Conservation (phyloP, 2,888 invertebrate genomes). For the Chrysodeixis includens region DNA sequence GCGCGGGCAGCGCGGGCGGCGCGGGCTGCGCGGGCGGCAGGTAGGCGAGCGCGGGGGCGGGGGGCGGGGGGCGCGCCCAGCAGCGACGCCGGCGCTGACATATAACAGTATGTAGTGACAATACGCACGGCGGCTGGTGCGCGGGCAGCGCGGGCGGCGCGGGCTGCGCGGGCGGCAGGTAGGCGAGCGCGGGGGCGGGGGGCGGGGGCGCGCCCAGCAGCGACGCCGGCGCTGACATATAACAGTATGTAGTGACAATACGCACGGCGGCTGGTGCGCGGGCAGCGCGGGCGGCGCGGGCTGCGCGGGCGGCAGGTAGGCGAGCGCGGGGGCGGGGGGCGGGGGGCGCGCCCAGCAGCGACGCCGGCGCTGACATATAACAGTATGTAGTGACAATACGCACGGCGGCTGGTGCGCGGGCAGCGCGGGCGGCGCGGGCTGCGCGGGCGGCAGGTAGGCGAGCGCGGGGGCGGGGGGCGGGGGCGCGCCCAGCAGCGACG, state of each 20-base stretch:
- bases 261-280: conserved; percentile 27
- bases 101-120: no score
- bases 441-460: conserved; percentile 25
- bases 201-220: conserved; percentile 28
- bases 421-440: conserved; percentile 3
- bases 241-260: no score
- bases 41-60: conserved; percentile 19
- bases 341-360: no score
- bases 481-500: conserved; percentile 29
- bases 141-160: conserved; percentile 5
- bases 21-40: conserved; percentile 16
- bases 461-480: conserved; percentile 9
- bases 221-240: conserved; percentile 42
- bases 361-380: no score
- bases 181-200: conserved; percentile 12
- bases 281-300: conserved; percentile 4
- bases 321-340: conserved; percentile 4
- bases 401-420: conserved; percentile 25
- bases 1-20: conserved; percentile 2
- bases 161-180: conserved; percentile 21
- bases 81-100: no score
- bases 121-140: conserved; percentile 27
- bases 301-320: conserved; percentile 24
- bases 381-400: no score
- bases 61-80: no score